Conservation (phyloP, 1,140 invertebrate species). For the Zaprionus kolodkinae region DNA sequence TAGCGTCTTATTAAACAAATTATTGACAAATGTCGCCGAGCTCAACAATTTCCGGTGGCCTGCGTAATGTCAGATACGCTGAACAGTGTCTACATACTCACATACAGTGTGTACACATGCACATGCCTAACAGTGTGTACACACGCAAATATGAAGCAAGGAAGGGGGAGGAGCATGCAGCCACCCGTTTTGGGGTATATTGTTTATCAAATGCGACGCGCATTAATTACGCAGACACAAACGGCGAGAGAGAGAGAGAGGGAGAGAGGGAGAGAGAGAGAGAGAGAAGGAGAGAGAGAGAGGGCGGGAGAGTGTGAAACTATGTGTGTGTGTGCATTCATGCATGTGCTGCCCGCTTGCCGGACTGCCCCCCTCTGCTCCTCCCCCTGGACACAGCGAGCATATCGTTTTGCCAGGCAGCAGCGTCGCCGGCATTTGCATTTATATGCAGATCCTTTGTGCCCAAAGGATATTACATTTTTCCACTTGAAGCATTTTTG, state of each 20-base stretch:
- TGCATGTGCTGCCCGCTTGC: slow-evolving; percentile 19
- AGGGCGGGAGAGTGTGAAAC: background rate
- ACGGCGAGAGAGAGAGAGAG: background rate
- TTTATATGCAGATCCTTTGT: slow-evolving; percentile 82
- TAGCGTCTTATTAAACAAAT: slow-evolving; percentile 47
- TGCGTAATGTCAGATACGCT: background rate
- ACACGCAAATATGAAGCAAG: background rate
- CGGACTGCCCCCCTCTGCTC: background rate
- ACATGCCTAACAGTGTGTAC: background rate
- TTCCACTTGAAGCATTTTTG: slow-evolving; percentile 82
- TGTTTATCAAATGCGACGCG: slow-evolving; percentile 42
- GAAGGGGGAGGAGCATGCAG: background rate
- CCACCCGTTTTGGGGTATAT: slow-evolving; percentile 9
- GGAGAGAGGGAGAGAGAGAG: background rate
- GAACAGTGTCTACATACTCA: background rate
- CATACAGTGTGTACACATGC: background rate
- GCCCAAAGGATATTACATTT: slow-evolving; percentile 83
- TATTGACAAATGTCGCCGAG: slow-evolving; percentile 21
- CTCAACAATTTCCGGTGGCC: background rate
- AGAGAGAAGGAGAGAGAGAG: background rate
- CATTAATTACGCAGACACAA: slow-evolving; percentile 49
- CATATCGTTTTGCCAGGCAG: slow-evolving; percentile 43
- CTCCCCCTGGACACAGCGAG: background rate
- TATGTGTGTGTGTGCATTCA: slow-evolving; percentile 37
- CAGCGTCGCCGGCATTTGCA: slow-evolving; percentile 60